Base-by-base conservation (phyloP, 2,797 vertebrate genomes). In the Astyanax mexicanus region DNA sequence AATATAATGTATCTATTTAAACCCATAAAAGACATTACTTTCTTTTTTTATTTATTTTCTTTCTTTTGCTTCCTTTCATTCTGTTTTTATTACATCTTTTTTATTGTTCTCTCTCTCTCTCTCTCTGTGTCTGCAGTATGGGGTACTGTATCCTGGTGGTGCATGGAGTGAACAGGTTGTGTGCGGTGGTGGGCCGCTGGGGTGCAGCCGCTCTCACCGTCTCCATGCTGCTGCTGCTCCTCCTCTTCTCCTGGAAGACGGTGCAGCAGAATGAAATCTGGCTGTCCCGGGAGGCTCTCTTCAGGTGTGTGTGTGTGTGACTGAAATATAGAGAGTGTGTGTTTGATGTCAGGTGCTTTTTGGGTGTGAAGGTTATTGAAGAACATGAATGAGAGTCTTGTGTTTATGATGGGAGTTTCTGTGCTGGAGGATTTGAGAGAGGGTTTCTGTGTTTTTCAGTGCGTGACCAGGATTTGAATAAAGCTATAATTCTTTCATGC, bases 111-210 rank as follows among this genome's bases (percentile, higher is more conserved):
- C 11, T 15, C 42, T 15, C 42, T 13, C 42, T 15, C 13, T 44
- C 40, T 13, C 40, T 44, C 11, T 44, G 1, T 44, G 21, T 70
- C 44, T 72, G 10, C 85, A 99, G 98, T 81, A 98, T 99, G 97
- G 98, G 98, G 1, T 98, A 96, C 89, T 98, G 97, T 83, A 96
- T 99, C 85, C 94, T 99, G 83, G 93, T 97, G 75, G 94, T 94
- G 80, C 95, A 98, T 0, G 97, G 97, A 12, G 80, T 99, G 57
- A 95, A 92, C 80, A 94, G 93, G 62, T 91, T 99, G 69, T 93
- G 90, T 68, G 85, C 91, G 0, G 82, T 92, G 85, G 87, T 93
- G 44, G 93, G 92, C 42, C 94, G 95, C 0, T 95, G 94, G 86
- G 95, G 95, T 17, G 83, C 91, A 57, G 84, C 91, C 1, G 82